phyloP scores from a whole-genome alignment of 1,140 invertebrate species.

The Drosophila grimshawi region DNA sequence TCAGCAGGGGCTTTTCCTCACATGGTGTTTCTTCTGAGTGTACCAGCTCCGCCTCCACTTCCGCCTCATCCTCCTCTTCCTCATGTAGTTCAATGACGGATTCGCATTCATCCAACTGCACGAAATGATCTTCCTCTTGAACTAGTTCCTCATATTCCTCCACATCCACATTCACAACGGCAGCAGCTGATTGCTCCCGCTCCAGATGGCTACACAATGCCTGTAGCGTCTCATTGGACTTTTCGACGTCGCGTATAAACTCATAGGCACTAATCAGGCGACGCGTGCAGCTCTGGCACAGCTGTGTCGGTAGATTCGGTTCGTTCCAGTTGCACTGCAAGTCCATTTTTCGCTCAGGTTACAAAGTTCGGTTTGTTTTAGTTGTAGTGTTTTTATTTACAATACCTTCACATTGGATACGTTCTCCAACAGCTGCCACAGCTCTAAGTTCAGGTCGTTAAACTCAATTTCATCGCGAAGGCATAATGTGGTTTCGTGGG shows the following conservation, averaged over 20 bases:
- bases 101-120: constrained; percentile 27
- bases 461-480: constrained; percentile 67
- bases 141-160: neutral
- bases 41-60: constrained; percentile 2
- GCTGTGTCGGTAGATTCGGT: constrained; percentile 51
- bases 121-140: constrained; percentile 3
- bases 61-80: neutral
- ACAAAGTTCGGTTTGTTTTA: neutral
- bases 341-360: neutral
- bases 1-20: neutral
- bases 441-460: constrained; percentile 54
- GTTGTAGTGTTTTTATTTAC: neutral
- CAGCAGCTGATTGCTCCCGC: constrained; percentile 3
- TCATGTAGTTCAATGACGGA: constrained; percentile 38
- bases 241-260: constrained; percentile 63
- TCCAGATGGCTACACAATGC: constrained; percentile 18
- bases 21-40: neutral
- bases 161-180: neutral
- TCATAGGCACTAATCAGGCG: constrained; percentile 67
- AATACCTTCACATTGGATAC: constrained; percentile 65
- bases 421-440: constrained; percentile 59
- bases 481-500: constrained; percentile 46
- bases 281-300: constrained; percentile 62
- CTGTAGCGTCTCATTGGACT: constrained; percentile 52
- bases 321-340: constrained; percentile 35